Evolutionary conservation across 2,113 vertebrate genomes (phyloP), one percentile per base, ranked within the genome.

Genomic region (Prochilodus magdalenae): DNA sequence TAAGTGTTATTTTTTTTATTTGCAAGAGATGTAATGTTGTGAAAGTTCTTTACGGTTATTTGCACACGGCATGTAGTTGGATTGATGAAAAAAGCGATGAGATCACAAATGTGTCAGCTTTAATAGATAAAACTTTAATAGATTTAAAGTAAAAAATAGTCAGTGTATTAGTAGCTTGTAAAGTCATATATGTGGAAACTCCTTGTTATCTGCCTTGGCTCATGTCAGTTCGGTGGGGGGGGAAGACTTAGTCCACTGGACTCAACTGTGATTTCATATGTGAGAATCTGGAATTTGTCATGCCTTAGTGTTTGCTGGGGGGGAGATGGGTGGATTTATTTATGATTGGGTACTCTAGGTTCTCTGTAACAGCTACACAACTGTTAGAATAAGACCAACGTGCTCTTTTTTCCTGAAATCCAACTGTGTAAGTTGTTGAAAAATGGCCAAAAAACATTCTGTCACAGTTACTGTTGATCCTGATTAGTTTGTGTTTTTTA

Each of bases 191-290:
- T 62, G 47, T 80, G 24, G 26, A 69, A 60, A 36, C 51, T 20
- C 33, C 24, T 59, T n/a, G 0, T 13, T 63, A 60, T 55, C 49
- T 60, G 59, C n/a, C n/a, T 57, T 20, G 53, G 8, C 47, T 77
- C 36, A 49, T 79, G 63, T 75, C 40, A 49, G 27, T 10, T 60
- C 14, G 2, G 22, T 1, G 57, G 36, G 36, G 33, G 8, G 66
- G 33, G 7, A n/a, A 14, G 20, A 60, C 73, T 33, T 53, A 0
- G 40, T 75, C 72, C 30, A 26, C 60, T 27, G 59, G 47, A 65
- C 72, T 81, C 62, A 82, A 69, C 80, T 82, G 80, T 75, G 80
- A 82, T 60, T 82, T 81, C 30, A 47, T 53, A 60, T 66, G 30
- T 55, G 27, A 73, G 70, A 40, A 73, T 49, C 16, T 29, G 53